These are phyloP conservation scores for Campopleginae sp. DNA, from an alignment of 2,888 invertebrate genomes.

Conservation along the genomic window DNA sequence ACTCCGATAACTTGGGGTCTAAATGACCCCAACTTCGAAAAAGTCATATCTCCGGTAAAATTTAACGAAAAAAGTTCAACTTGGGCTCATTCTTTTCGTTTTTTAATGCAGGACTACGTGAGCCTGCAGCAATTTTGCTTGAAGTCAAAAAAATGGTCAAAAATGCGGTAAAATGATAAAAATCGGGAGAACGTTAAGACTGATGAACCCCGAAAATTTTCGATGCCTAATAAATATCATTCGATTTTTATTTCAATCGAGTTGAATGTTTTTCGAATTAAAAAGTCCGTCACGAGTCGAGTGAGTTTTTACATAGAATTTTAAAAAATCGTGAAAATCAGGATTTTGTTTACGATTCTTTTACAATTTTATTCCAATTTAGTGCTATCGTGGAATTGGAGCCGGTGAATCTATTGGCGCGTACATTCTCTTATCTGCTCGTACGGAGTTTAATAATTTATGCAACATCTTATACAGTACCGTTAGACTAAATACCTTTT, in stretches of 20 bases:
- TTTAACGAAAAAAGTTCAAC: too few relatives aligned
- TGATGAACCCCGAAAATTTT: neutral
- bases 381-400: constrained; percentile 4
- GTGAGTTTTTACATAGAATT: neutral
- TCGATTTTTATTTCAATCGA: neutral
- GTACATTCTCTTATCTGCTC: constrained; percentile 46
- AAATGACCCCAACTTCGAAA: too few relatives aligned
- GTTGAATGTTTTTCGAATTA: neutral
- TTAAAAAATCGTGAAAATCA: neutral
- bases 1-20: too few relatives aligned
- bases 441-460: constrained; percentile 55
- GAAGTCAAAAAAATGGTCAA: too few relatives aligned
- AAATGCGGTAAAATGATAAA: too few relatives aligned
- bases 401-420: constrained; percentile 47
- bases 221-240: neutral
- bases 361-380: neutral
- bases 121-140: too few relatives aligned
- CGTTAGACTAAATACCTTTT: constrained; percentile 64
- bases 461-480: constrained; percentile 55
- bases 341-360: neutral
- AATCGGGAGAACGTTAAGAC: too few relatives aligned
- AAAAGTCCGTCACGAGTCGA: neutral
- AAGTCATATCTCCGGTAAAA: too few relatives aligned
- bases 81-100: too few relatives aligned
- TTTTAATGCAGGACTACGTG: too few relatives aligned